Conservation (phyloP, 2,797 vertebrate species). For the Orientallactaga sibirica region DNA sequence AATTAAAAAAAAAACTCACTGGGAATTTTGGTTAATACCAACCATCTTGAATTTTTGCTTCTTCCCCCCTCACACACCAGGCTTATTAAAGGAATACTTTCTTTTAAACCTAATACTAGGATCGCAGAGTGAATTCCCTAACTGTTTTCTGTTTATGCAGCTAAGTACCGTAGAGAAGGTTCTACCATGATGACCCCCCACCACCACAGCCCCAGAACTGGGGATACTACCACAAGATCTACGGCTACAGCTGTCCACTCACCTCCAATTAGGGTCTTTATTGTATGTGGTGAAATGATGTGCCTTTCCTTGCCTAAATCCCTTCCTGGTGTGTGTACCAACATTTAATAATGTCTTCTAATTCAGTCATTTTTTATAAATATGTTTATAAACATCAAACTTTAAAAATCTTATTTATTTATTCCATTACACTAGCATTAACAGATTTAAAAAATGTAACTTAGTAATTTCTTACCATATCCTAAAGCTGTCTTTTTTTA, state of each 20-base stretch:
- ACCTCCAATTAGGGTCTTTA: constrained; percentile 80
- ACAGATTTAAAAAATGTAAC: constrained; percentile 85
- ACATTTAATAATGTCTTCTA: constrained; percentile 80
- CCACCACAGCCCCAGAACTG: background rate
- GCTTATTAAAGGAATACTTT: constrained; percentile 56
- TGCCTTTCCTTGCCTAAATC: constrained; percentile 82
- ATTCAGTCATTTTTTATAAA: constrained; percentile 85
- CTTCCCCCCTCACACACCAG: constrained; percentile 26
- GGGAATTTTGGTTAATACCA: constrained; percentile 53
- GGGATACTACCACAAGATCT: constrained; percentile 75
- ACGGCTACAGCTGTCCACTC: constrained; percentile 70
- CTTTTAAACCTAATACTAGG: constrained; percentile 10
- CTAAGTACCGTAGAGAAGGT: constrained; percentile 61
- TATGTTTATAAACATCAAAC: constrained; percentile 85
- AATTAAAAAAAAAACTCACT: background rate
- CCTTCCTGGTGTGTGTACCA: constrained; percentile 68
- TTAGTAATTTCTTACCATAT: constrained; percentile 82
- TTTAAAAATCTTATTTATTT: constrained; percentile 87
- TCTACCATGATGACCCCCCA: constrained; percentile 43
- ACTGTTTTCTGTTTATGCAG: constrained; percentile 36
- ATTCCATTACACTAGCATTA: constrained; percentile 83
- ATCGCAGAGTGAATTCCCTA: constrained; percentile 43
- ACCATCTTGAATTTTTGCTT: constrained; percentile 65
- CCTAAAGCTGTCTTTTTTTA: constrained; percentile 86
- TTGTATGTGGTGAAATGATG: constrained; percentile 85